phyloP scores from a whole-genome alignment of 2,888 invertebrate species.

The Adineta ricciae region DNA sequence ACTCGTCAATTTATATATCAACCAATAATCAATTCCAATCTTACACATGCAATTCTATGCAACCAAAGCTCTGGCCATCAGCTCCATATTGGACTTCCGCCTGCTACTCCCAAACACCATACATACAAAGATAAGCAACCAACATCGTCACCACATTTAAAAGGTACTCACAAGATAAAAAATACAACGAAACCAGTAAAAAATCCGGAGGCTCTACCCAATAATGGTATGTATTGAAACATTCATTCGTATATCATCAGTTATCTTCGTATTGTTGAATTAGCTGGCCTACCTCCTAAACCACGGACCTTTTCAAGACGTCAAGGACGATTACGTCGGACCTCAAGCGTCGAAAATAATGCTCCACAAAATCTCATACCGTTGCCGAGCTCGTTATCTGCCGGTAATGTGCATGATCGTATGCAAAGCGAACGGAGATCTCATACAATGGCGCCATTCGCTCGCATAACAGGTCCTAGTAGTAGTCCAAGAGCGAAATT shows the following conservation, averaged over 20 bases:
- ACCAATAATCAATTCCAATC: not conserved
- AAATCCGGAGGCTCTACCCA: not conserved
- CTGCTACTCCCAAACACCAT: not conserved
- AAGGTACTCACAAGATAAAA: not conserved
- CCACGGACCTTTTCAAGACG: not conserved
- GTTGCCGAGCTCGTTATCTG: not conserved
- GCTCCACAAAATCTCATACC: not conserved
- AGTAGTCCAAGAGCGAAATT: not conserved
- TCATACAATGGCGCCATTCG: not conserved
- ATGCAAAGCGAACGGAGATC: not conserved
- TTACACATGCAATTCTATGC: not conserved
- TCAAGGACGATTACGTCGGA: not conserved
- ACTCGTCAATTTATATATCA: not conserved
- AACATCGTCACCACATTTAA: not conserved
- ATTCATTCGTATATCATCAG: not conserved
- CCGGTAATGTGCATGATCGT: not conserved
- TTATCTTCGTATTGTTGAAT: not conserved
- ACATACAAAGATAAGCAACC: not conserved
- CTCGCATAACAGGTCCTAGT: not conserved
- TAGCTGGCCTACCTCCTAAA: not conserved
- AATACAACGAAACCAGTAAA: not conserved
- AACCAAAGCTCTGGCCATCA: not conserved
- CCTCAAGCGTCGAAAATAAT: not conserved
- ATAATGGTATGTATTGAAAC: not conserved
- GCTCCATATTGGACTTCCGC: not conserved